These are phyloP conservation scores for Phoxinus dragarum DNA, from an alignment of 2,797 vertebrate genomes.

Conservation along the genomic window DNA sequence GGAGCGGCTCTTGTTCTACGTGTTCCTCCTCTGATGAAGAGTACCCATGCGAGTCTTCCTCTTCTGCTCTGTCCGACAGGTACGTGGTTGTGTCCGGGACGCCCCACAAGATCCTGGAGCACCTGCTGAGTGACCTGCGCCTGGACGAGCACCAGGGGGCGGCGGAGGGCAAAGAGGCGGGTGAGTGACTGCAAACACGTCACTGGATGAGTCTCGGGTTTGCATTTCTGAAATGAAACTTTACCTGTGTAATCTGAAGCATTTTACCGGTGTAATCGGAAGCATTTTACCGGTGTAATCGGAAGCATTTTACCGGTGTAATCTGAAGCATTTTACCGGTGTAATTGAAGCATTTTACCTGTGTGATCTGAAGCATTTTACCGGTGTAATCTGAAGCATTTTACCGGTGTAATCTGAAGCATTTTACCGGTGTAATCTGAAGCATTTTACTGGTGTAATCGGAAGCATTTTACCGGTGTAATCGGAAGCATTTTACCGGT, in stretches of 20 bases:
- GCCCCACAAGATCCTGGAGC: constrained; percentile 97
- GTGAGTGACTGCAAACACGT: constrained; percentile 69
- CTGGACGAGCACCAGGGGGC: constrained; percentile 86
- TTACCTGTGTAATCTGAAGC: background rate
- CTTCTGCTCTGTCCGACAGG: constrained; percentile 88
- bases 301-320: no score
- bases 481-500: no score
- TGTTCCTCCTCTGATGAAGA: constrained; percentile 83
- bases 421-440: no score
- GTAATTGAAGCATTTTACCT: no score
- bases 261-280: no score
- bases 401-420: no score
- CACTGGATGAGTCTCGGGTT: background rate
- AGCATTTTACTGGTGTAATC: no score
- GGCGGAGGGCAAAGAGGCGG: constrained; percentile 88
- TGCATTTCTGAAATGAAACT: background rate
- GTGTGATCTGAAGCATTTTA: no score
- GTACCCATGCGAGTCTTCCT: constrained; percentile 69
- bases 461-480: no score
- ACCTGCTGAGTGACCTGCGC: constrained; percentile 92
- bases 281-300: no score
- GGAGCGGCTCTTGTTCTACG: constrained; percentile 80
- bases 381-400: no score
- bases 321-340: no score
- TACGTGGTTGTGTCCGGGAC: constrained; percentile 97